Evolutionary conservation across 2,113 vertebrate genomes (phyloP), one percentile per base, ranked within the genome.

Genomic region (Blennius ocellaris): DNA sequence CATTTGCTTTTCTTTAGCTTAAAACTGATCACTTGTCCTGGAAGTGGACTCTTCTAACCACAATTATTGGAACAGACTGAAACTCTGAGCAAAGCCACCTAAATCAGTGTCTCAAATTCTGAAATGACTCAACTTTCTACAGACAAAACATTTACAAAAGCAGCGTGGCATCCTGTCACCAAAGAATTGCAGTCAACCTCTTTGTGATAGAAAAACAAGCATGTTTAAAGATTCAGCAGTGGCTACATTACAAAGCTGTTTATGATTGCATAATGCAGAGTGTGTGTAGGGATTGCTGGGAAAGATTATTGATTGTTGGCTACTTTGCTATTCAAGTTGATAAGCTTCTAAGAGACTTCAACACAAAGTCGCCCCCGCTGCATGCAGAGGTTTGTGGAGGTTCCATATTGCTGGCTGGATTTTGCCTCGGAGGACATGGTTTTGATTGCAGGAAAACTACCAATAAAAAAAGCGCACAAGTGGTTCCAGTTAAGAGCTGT

Each of bases 381-480:
- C 83, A 65, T 30, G 21, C 21, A 4, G 75, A 78, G 84, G 86
- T 86, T 89, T 85, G 88, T 69, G 52, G 62, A 85, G 73, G 76
- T 82, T 84, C 59, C 71, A 82, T 64, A 77, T 68, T 69, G 77
- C 76, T 43, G 65, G 65, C 72, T 89, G 77, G 80, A 86, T 86
- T 82, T 52, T 85, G 88, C 83, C 73, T 80, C 14, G 45, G 69
- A 89, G 85, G 86, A 85, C 79, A 84, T 84, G 88, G 82, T 91
- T 90, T 83, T 82, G 83, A 88, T 92, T 89, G 86, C 71, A 88
- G 89, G 81, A 88, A 84, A 86, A 90, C 80, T 87, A 85, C 89
- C 91, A 92, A 92, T 94, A 92, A 93, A 93, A 30, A 92, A 92
- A 74, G 79, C 89, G 89, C 89, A 92, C 91, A 90, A 93, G 92